These are phyloP conservation scores for Craniophora ligustri DNA, from an alignment of 2,888 invertebrate species.

Conservation along the genomic window DNA sequence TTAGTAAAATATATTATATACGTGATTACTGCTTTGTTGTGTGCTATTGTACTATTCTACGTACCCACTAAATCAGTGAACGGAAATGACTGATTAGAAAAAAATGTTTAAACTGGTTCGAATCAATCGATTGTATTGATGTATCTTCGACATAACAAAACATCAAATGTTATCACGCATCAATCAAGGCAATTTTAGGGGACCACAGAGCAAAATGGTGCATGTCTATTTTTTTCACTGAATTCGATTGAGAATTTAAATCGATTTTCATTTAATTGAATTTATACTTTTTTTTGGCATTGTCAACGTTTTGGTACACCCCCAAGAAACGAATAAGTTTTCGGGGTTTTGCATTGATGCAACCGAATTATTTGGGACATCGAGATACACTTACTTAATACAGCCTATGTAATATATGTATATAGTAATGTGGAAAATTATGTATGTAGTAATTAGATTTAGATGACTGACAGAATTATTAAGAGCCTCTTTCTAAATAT, in stretches of 20 bases:
- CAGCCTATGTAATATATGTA: too few species aligned
- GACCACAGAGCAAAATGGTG: neutral
- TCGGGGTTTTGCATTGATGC: too few species aligned
- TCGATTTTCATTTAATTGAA: neutral
- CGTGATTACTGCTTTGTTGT: too few species aligned
- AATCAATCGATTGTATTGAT: neutral
- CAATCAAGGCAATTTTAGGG: neutral
- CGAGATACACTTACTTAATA: too few species aligned
- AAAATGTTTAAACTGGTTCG: slow-evolving; percentile 9
- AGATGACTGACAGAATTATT: too few species aligned
- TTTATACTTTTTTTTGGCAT: neutral
- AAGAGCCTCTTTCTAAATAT: too few species aligned
- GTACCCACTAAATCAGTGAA: neutral
- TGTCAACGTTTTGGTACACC: too few species aligned
- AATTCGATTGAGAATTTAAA: neutral
- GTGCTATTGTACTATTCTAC: neutral
- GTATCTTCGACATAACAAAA: neutral
- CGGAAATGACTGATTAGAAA: neutral
- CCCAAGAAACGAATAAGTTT: too few species aligned
- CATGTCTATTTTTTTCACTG: neutral
- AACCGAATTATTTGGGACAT: too few species aligned
- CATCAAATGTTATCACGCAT: neutral
- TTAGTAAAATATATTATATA: too few species aligned
- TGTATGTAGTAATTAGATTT: too few species aligned
- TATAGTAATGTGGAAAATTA: too few species aligned